Conservation (phyloP, 2,888 invertebrate genomes). For the Allolobophora icterica region DNA sequence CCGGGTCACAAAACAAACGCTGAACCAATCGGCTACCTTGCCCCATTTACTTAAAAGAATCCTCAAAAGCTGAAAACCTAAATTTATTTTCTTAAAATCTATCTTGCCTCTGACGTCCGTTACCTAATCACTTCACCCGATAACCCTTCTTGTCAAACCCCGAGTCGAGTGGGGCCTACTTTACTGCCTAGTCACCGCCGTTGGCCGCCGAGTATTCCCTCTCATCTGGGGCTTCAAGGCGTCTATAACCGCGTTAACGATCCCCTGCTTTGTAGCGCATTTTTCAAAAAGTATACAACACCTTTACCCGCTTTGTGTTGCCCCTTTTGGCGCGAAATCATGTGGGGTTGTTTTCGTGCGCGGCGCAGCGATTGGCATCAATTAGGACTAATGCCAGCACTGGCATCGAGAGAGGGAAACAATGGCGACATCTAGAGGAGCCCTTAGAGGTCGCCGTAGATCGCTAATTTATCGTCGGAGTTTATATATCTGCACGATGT, state of each 20-base stretch:
- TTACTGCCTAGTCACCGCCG: neutral
- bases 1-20: no score
- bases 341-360: neutral
- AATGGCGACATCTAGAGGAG: neutral
- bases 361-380: neutral
- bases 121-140: no score
- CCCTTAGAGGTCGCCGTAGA: neutral
- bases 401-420: no score
- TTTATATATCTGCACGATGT: neutral
- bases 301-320: neutral
- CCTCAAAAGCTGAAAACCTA: no score
- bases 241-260: neutral
- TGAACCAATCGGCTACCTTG: no score
- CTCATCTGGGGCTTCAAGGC: neutral
- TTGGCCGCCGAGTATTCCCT: neutral
- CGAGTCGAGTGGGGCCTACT: no score
- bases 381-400: neutral
- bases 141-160: no score
- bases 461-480: constrained; percentile 10
- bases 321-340: no score
- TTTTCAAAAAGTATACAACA: neutral
- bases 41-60: no score
- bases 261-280: neutral
- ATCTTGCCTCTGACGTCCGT: no score
- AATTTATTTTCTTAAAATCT: no score